Conservation (phyloP, 2,113 vertebrate species). For the Leucoraja erinaceus region DNA sequence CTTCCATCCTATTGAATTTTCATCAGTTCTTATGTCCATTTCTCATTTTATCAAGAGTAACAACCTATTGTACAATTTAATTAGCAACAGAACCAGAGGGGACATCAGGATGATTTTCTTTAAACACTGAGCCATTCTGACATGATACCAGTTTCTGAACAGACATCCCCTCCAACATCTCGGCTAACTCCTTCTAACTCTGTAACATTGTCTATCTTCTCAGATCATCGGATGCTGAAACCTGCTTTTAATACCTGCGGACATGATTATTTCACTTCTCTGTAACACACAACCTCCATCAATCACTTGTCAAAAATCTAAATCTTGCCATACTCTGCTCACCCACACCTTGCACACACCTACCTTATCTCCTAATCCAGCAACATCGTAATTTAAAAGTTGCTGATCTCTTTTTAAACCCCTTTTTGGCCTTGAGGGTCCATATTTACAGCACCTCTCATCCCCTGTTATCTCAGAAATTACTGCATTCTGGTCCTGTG, state of each 20-base stretch:
- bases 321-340: not conserved
- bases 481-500: not conserved
- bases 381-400: not conserved
- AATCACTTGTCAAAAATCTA: not conserved
- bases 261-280: not conserved
- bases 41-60: not conserved
- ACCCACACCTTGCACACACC: not conserved
- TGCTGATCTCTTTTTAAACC: not conserved
- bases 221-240: not conserved
- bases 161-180: not conserved
- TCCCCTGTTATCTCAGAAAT: not conserved
- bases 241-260: not conserved
- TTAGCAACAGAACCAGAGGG: not conserved
- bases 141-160: not conserved
- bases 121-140: not conserved
- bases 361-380: not conserved
- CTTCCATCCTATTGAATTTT: not conserved
- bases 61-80: not conserved
- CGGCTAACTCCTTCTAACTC: not conserved
- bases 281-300: not conserved
- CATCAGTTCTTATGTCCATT: not conserved
- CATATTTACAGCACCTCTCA: not conserved
- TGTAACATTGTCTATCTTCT: not conserved
- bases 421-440: not conserved
- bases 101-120: not conserved